Base-by-base conservation (phyloP, 2,113 vertebrate genomes). In the Triplophysa tibetana region DNA sequence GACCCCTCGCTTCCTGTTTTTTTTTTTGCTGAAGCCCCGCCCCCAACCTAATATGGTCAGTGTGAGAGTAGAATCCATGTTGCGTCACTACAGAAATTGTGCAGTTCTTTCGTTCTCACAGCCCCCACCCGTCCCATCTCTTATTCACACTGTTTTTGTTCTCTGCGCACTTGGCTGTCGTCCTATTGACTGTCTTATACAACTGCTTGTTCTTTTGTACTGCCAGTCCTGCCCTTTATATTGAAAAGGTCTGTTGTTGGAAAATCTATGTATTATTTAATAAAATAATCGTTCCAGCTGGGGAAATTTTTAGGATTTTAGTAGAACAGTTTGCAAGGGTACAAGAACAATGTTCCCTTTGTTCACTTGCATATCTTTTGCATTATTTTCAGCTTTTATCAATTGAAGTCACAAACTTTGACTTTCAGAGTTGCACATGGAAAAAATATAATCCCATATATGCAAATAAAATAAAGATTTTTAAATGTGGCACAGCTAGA, bases 1-100 rank as follows among this genome's bases (percentile, higher is more conserved):
- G 75, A 65, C 77, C 77, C 80, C 60, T 72, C 64, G 67, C 77
- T 85, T 85, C 83, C 83, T 82, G 72, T 72, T 80, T 77, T 69
- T 16, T 1, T 29, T 29, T 29, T 29, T 29, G 4, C 10, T 2
- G 23, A 56, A 79, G 62, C 67, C 61, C 83, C 62, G 26, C 80
- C 83, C 68, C 45, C 67, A 65, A 24, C 80, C 83, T 73, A 62
- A 80, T 82, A 79, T 85, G 83, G 83, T 79, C 80, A 82, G 19
- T 21, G 11, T 81, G 70, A 82, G 83, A 84, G 50, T 16, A 65
- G 65, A 3, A 23, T 58, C 12, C 56, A 68, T 67, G 66, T 52
- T 82, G 66, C 48, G 66, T 85, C 80, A 85, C 52, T 52, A 50
- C 56, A 11, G 48, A 65, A 72, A 84, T 84, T 52, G 81, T 76